phyloP scores from a whole-genome alignment of 1,140 invertebrate species.

The Venustaconcha ellipsiformis region DNA sequence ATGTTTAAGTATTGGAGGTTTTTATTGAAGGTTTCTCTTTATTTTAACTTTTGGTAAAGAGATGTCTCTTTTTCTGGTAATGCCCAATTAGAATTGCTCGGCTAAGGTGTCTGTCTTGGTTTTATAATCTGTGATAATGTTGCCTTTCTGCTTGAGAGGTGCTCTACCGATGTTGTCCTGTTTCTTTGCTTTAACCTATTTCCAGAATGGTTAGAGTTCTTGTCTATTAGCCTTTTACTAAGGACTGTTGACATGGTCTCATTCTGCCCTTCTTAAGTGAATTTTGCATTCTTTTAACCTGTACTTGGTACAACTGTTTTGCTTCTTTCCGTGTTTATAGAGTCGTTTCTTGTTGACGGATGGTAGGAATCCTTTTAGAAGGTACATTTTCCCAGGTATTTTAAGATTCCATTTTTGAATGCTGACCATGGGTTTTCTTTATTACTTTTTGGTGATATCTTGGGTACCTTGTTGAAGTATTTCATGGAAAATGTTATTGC shows the following conservation, averaged over 20 bases:
- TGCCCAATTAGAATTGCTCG: slow-evolving; percentile 34
- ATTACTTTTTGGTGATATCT: too few species aligned
- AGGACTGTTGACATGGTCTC: slow-evolving; percentile 35
- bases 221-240: slow-evolving; percentile 27
- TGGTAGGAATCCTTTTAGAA: too few species aligned
- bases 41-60: too few species aligned
- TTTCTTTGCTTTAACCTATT: slow-evolving; percentile 33
- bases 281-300: slow-evolving; percentile 22
- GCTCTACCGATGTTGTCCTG: slow-evolving; percentile 17
- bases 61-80: slow-evolving; percentile 12
- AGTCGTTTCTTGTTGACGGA: neutral
- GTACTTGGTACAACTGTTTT: slow-evolving; percentile 5
- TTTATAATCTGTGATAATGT: slow-evolving; percentile 24
- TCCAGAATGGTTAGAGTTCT: slow-evolving; percentile 44
- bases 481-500: neutral
- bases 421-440: neutral
- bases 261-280: slow-evolving; percentile 30
- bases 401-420: slow-evolving; percentile 5
- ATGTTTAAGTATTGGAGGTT: too few species aligned
- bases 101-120: slow-evolving; percentile 30
- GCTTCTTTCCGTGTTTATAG: slow-evolving; percentile 1
- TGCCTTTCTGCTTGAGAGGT: slow-evolving; percentile 23
- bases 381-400: too few species aligned
- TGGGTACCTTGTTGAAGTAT: too few species aligned
- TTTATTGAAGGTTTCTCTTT: too few species aligned